Evolutionary conservation across 2,888 invertebrate species (phyloP).

Genomic region (Drosophila formosana): DNA sequence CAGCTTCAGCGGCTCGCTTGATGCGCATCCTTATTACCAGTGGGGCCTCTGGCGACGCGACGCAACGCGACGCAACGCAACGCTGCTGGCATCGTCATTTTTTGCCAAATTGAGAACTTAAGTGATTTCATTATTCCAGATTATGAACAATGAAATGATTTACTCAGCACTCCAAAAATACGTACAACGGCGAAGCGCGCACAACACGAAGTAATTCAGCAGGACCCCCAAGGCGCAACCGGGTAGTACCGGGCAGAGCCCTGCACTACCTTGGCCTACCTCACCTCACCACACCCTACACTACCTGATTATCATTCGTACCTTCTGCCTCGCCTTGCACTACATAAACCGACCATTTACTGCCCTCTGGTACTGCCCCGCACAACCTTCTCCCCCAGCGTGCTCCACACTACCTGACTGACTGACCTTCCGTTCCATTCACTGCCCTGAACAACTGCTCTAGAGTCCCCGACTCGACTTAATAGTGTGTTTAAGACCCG

Average conservation of each 20-base stretch:
- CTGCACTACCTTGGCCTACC: too few species aligned
- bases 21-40: slow-evolving; percentile 77
- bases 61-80: slow-evolving; percentile 27
- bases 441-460: not conserved
- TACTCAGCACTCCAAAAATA: slow-evolving; percentile 58
- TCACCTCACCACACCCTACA: too few species aligned
- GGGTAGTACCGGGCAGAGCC: not conserved
- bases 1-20: slow-evolving; percentile 45
- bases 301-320: too few species aligned
- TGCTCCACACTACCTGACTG: not conserved
- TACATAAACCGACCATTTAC: too few species aligned
- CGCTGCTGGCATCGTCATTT: slow-evolving; percentile 71
- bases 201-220: slow-evolving; percentile 10
- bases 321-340: too few species aligned
- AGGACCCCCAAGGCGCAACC: not conserved
- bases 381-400: too few species aligned
- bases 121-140: slow-evolving; percentile 82
- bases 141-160: slow-evolving; percentile 79
- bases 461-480: not conserved
- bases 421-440: not conserved
- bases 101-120: slow-evolving; percentile 80
- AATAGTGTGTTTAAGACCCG: slow-evolving; percentile 34
- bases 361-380: too few species aligned
- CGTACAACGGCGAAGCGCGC: too few species aligned
- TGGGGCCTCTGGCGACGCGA: slow-evolving; percentile 50